Conservation (phyloP, 2,113 vertebrate species). For the Syrmaticus mikado region DNA sequence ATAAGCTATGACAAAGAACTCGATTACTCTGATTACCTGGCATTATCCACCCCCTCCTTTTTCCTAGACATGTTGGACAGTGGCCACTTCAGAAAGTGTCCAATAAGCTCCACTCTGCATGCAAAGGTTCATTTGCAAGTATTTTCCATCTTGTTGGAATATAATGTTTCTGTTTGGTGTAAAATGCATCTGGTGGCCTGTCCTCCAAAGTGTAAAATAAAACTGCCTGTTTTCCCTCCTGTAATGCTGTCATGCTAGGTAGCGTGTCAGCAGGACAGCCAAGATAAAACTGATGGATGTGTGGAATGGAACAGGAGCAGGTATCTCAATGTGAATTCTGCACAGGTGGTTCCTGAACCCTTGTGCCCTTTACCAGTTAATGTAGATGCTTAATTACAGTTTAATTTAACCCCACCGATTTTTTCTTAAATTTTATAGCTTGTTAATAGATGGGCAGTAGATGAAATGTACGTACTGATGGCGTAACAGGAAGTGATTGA, state of each 20-base stretch:
- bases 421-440: background rate
- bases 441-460: background rate
- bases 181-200: background rate
- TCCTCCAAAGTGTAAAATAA: background rate
- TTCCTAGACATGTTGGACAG: rapidly evolving
- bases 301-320: background rate
- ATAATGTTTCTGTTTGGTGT: background rate
- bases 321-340: background rate
- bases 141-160: background rate
- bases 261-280: background rate
- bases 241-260: background rate
- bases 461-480: background rate
- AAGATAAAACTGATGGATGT: background rate
- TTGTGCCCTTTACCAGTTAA: background rate
- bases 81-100: background rate
- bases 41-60: background rate
- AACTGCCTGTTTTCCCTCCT: background rate
- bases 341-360: background rate
- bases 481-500: background rate
- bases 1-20: background rate
- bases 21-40: background rate
- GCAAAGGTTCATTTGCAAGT: background rate
- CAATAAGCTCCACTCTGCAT: background rate
- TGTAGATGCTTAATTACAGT: background rate
- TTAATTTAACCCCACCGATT: background rate